Base-by-base conservation (phyloP, 2,888 invertebrate genomes). In the Willowsia nigromaculata region DNA sequence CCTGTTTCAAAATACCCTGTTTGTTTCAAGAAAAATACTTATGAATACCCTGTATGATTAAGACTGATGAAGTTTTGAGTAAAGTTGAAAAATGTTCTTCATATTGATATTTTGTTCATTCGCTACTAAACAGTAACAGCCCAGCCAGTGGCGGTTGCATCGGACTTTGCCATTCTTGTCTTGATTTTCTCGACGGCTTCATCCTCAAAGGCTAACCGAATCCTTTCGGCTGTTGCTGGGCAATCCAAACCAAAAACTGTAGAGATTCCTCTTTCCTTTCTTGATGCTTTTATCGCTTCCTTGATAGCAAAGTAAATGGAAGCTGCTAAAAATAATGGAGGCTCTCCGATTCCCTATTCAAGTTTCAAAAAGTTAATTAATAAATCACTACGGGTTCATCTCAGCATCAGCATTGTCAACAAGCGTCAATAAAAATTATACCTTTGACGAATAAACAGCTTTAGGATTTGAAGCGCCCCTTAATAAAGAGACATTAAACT, bases 391-490 rank as follows among this genome's bases (percentile, higher is more conserved):
- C n/a, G n/a, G n/a, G n/a, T n/a, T n/a, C n/a, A 53, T 4, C 15
- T 53, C 4, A 9, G 18, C 4, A 53, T 9, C 53, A 15, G 13
- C 4, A 53, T 18, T n/a, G 5, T 18, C 15, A 9, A 53, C 5
- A 4, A 53, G 15, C 15, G 18, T n/a, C n/a, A 53, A n/a, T 53
- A 3, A 53, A n/a, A n/a, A 4, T 7, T n/a, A 53, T 7, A 53
- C 68, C 97, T 98, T 99, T 0, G 99, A 99, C 0, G 99, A 98
- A 94, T 97, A 99, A 13, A 99, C 97, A 25, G 98, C 99, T 93
- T 96, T 95, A 0, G 97, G 97, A 94, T 99, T 99, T 0, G 97
- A 95, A 40, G 97, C 96, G 15, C 97, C 98, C 93, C 97, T 97
- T 40, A 99, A 94, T 71, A 99, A 94, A 7, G 97, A 96, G 0